Evolutionary conservation across 1,140 invertebrate species (phyloP).

Genomic region (Ectropis grisescens): DNA sequence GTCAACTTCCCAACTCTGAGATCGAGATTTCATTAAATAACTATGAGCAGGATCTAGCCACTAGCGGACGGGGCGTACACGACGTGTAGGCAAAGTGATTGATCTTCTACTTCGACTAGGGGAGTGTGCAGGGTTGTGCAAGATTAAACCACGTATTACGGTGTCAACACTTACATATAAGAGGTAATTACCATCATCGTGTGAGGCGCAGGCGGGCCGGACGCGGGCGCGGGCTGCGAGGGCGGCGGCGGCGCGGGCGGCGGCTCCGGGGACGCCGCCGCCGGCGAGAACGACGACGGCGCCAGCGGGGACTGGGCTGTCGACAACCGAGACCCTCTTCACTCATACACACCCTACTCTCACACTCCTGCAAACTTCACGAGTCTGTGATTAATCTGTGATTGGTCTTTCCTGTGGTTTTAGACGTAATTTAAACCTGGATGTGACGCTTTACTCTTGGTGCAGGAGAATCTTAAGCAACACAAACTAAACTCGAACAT

Average conservation of each 20-base stretch:
- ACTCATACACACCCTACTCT: background rate
- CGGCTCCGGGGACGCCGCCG: conserved; percentile 56
- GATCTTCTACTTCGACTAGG: conserved; percentile 4
- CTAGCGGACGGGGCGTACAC: conserved; percentile 13
- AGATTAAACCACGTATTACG: conserved; percentile 54
- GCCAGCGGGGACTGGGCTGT: conserved; percentile 61
- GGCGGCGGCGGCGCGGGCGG: conserved; percentile 63
- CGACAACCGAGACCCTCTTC: conserved; percentile 3
- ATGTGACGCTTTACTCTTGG: too few species aligned
- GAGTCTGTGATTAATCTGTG: too few species aligned
- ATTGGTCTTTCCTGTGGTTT: too few species aligned
- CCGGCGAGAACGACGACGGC: conserved; percentile 55
- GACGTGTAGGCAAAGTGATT: too few species aligned
- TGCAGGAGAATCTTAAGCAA: too few species aligned
- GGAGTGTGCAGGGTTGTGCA: conserved; percentile 47
- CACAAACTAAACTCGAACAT: too few species aligned
- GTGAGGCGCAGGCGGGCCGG: conserved; percentile 61
- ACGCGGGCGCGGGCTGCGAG: conserved; percentile 52
- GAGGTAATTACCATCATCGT: conserved; percentile 78
- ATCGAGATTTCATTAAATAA: conserved; percentile 59
- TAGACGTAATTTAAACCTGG: conserved; percentile 4
- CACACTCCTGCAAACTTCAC: background rate
- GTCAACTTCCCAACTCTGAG: conserved; percentile 66
- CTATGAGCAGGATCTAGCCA: conserved; percentile 22
- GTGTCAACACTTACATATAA: conserved; percentile 77